Evolutionary conservation across 23 tunicate species (phyloP), one percentile per base, ranked within the genome.

Genomic region (Ciona savignyi): DNA sequence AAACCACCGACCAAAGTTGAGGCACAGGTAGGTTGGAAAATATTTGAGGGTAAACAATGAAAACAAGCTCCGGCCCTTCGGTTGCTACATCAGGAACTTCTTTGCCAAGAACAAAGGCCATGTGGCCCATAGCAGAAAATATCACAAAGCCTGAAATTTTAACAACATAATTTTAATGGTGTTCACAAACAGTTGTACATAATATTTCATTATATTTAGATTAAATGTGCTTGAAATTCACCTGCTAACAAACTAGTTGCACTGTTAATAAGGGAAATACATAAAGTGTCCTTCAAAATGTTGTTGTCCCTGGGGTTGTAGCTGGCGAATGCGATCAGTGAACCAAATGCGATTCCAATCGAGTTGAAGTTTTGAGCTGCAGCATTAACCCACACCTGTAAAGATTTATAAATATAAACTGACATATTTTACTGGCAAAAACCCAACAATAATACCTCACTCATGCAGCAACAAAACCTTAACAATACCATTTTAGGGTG

Each of bases 281-380:
- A n/a, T 4, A 93, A 65, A 27, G 98, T 93, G 62, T 93, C 98
- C 19, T 65, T 74, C 32, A 86, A 66, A 15, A 93, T 51, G 62
- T 83, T 81, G 67, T 82, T 82, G 33, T 81, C 60, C 25, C 73
- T 70, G 25, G 64, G 77, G 35, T 93, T 93, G 85, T 86, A 93
- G 32, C 89, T 81, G 3, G 95, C 61, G 82, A 93, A 93, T 9
- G 98, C 98, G 51, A 93, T 87, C 63, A 93, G 33, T 1, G 98
- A 84, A 4, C 98, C 98, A 56, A 86, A 93, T 0, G 82, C 83
- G 30, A 93, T 86, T 20, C 98, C 98, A 64, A 93, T 81, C 0
- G 93, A 82, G 77, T 82, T 87, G 34, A 87, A 93, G 62, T 70
- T 77, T 62, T 93, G 98, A 2, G 89, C 93, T 6, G 98, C 89